Evolutionary conservation across 2,888 invertebrate species (phyloP).

Genomic region (Ophion obscuratus): DNA sequence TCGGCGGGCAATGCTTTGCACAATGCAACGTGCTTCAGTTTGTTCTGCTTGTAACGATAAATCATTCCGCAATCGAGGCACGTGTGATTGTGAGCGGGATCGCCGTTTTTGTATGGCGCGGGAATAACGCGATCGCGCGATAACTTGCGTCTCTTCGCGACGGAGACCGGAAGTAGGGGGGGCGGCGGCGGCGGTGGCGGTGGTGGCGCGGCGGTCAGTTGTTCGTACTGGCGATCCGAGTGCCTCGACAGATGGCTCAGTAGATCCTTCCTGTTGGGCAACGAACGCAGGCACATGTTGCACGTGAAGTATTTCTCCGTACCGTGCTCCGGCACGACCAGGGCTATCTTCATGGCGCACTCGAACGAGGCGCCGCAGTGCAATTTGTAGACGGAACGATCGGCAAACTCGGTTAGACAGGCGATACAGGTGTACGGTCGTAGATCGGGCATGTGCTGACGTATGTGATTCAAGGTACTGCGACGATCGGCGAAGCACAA

Average conservation of each 20-base stretch:
- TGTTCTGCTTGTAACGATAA: conserved; percentile 80
- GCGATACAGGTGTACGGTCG: conserved; percentile 81
- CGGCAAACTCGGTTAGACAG: conserved; percentile 80
- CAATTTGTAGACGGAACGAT: conserved; percentile 79
- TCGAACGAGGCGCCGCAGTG: conserved; percentile 83
- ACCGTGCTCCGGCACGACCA: conserved; percentile 80
- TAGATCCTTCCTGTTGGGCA: conserved; percentile 78
- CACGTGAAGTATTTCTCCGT: conserved; percentile 82
- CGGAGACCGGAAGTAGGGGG: conserved; percentile 72
- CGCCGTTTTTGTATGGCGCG: conserved; percentile 79
- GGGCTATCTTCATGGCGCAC: conserved; percentile 86
- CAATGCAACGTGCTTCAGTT: conserved; percentile 78
- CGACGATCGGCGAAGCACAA: conserved; percentile 78
- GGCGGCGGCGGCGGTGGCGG: conserved; percentile 58
- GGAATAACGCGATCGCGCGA: conserved; percentile 51
- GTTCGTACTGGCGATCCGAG: conserved; percentile 77
- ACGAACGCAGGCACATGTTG: conserved; percentile 81
- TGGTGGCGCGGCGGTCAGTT: conserved; percentile 68
- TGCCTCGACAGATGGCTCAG: conserved; percentile 79
- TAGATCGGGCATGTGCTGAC: conserved; percentile 81
- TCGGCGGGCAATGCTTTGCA: conserved; percentile 75
- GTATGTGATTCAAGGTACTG: conserved; percentile 80
- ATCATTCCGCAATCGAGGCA: conserved; percentile 82
- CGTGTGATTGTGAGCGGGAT: conserved; percentile 79
- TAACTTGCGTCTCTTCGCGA: neutral